These are phyloP conservation scores for Ambastaia sidthimunki DNA, from an alignment of 2,797 vertebrate genomes.

Conservation along the genomic window DNA sequence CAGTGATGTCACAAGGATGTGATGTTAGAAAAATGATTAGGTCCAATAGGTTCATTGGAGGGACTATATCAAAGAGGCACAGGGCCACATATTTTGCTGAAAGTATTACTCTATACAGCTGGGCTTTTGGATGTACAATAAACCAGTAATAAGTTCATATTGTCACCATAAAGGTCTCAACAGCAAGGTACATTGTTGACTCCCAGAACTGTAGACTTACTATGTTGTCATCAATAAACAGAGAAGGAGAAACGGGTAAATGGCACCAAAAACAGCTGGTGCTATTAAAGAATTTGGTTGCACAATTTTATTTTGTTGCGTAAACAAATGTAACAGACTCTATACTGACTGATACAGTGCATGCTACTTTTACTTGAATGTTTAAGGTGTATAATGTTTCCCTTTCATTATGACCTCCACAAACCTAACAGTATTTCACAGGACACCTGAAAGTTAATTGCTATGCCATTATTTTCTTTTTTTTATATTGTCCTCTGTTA, in stretches of 20 bases:
- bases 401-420: neutral
- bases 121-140: neutral
- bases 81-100: neutral
- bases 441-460: constrained; percentile 6
- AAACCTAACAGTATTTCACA: neutral
- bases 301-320: too few relatives aligned
- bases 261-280: neutral
- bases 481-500: constrained; percentile 35
- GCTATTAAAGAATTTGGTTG: too few relatives aligned
- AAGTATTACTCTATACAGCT: neutral
- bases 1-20: neutral
- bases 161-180: neutral
- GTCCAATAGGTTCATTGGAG: too few relatives aligned
- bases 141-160: neutral
- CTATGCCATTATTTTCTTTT: constrained; percentile 47
- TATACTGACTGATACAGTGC: too few relatives aligned
- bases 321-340: too few relatives aligned
- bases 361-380: too few relatives aligned
- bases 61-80: neutral
- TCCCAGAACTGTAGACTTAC: neutral
- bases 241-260: neutral
- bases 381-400: neutral
- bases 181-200: neutral
- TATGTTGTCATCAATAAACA: neutral
- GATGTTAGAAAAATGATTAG: neutral